Conservation (phyloP, 1,140 invertebrate genomes). For the Zophobas morio region DNA sequence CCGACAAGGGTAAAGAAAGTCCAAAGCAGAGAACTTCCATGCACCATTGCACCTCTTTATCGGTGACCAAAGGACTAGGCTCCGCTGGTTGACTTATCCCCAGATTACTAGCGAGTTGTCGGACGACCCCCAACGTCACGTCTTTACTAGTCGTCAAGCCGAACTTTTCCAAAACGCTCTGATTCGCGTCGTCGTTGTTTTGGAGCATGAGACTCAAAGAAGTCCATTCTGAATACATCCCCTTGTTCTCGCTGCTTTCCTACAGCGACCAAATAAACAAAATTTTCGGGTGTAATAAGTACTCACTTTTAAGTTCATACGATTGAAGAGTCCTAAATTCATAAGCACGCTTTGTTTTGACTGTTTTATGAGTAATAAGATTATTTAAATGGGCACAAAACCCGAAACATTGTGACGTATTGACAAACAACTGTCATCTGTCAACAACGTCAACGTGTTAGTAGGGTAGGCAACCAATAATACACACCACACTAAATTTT, state of each 20-base stretch:
- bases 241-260: conserved; percentile 71
- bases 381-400: no score
- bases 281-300: conserved; percentile 17
- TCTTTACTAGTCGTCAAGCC: conserved; percentile 82
- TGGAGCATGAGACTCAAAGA: conserved; percentile 80
- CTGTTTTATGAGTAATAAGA: neutral
- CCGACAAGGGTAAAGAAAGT: conserved; percentile 87
- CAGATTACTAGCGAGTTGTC: conserved; percentile 83
- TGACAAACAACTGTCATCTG: conserved; percentile 10
- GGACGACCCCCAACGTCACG: conserved; percentile 87
- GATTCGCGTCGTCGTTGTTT: conserved; percentile 75
- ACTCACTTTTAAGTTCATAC: conserved; percentile 79
- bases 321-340: conserved; percentile 83
- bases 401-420: no score
- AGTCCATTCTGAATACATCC: conserved; percentile 91
- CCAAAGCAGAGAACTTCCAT: conserved; percentile 96
- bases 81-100: conserved; percentile 84
- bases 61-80: conserved; percentile 81
- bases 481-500: no score
- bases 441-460: neutral
- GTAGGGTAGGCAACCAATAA: no score
- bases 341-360: conserved; percentile 70
- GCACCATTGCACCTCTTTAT: conserved; percentile 90
- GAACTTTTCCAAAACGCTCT: conserved; percentile 91
- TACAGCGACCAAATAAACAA: conserved; percentile 56